phyloP scores from a whole-genome alignment of 2,888 invertebrate genomes.

The Cheilosia urbana region DNA sequence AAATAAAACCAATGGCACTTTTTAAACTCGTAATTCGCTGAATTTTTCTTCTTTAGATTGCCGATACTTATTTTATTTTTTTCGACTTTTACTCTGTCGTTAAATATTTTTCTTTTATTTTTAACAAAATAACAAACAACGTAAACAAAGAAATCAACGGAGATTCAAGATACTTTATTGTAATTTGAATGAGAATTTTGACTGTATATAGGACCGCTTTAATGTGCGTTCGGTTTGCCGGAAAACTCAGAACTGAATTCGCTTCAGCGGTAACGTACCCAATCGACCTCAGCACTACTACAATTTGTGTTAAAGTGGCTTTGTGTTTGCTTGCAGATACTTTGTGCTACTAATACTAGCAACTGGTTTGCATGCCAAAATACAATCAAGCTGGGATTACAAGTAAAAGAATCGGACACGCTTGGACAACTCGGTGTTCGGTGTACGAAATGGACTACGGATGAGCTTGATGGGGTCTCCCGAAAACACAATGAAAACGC shows the following conservation, averaged over 20 bases:
- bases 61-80: not conserved
- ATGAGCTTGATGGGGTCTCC: too few relatives aligned
- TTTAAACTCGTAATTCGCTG: too few relatives aligned
- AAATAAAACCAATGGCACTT: not conserved
- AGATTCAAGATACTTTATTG: slow-evolving; percentile 9
- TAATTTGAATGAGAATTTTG: not conserved
- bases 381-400: slow-evolving; percentile 1
- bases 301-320: not conserved
- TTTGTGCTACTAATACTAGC: not conserved
- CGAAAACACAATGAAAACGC: too few relatives aligned
- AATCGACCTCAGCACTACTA: not conserved
- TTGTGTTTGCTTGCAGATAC: not conserved
- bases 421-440: not conserved
- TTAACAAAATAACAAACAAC: not conserved
- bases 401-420: not conserved
- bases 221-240: slow-evolving; percentile 44
- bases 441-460: too few relatives aligned
- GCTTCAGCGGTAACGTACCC: not conserved
- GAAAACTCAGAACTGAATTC: slow-evolving; percentile 61
- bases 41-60: not conserved
- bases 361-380: not conserved
- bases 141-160: slow-evolving; percentile 26
- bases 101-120: not conserved
- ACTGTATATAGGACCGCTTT: not conserved
- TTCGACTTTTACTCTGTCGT: slow-evolving; percentile 2